A percentile compares a stretch with the other conserved stretches of the same genome.
phyloP scores from a whole-genome alignment of 2,797 vertebrate genomes.

The Hyperoplus lanceolatus region DNA sequence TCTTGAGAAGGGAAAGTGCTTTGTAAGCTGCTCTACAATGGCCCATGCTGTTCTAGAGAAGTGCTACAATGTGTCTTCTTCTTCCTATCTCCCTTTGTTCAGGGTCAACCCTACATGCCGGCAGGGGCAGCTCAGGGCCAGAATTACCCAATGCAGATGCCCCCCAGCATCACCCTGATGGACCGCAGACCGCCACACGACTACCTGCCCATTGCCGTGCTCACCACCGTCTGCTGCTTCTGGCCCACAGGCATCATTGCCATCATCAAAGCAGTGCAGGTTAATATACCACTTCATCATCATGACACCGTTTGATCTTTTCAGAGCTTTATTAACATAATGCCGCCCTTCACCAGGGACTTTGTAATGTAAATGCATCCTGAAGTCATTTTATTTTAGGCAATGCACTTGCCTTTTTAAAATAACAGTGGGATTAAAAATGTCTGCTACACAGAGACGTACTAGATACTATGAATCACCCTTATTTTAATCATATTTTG shows the following conservation, averaged over 20 bases:
- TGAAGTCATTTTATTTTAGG: conserved; percentile 21
- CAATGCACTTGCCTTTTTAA: background rate
- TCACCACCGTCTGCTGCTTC: conserved; percentile 97
- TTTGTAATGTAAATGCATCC: conserved; percentile 27
- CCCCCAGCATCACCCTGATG: conserved; percentile 91
- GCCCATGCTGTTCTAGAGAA: background rate
- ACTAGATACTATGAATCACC: background rate
- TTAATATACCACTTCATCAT: conserved; percentile 61
- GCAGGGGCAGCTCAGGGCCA: conserved; percentile 84
- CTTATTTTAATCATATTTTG: background rate
- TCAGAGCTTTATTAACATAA: conserved; percentile 26
- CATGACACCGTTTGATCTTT: conserved; percentile 26
- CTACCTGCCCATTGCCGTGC: conserved; percentile 95
- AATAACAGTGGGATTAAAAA: background rate
- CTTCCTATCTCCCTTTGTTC: conserved; percentile 7
- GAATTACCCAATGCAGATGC: conserved; percentile 90
- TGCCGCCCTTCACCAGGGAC: background rate
- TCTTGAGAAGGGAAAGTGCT: conserved; percentile 11
- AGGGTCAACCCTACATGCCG: conserved; percentile 89
- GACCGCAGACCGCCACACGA: conserved; percentile 93
- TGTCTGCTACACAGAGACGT: background rate
- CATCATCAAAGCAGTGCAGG: conserved; percentile 96
- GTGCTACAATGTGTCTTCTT: conserved; percentile 1
- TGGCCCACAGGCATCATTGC: conserved; percentile 97
- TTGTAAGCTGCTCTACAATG: conserved; percentile 25